A percentile compares a stretch with the other conserved stretches of the same genome.
phyloP scores from a whole-genome alignment of 1,140 invertebrate species.

The Drosophila baimaii region DNA sequence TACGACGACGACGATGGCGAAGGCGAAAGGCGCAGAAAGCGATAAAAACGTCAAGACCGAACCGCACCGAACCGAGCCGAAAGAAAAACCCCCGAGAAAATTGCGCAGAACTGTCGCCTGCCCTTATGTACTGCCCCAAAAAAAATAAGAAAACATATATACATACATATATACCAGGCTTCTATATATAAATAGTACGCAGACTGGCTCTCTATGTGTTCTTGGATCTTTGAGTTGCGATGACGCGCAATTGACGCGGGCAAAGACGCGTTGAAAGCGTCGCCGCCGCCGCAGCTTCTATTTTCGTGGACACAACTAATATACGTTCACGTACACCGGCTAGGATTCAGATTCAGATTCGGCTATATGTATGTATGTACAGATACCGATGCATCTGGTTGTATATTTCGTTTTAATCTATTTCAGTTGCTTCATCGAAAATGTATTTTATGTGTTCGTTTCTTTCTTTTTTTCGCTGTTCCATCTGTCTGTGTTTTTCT shows the following conservation, averaged over 20 bases:
- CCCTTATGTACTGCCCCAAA: constrained; percentile 60
- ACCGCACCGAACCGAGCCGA: constrained; percentile 10
- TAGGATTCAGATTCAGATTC: constrained; percentile 37
- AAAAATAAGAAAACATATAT: constrained; percentile 2
- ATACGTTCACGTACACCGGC: constrained; percentile 12
- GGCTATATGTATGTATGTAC: constrained; percentile 9
- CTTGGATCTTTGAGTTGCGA: constrained; percentile 57
- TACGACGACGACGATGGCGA: no score
- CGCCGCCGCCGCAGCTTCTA: constrained; percentile 61
- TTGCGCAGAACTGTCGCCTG: constrained; percentile 79
- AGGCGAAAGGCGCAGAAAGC: constrained; percentile 61
- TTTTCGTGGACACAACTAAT: constrained; percentile 66
- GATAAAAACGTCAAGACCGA: constrained; percentile 61
- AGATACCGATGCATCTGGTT: constrained; percentile 47
- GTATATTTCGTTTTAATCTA: constrained; percentile 75
- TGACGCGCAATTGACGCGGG: constrained; percentile 79
- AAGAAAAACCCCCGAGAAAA: constrained; percentile 55
- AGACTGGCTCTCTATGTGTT: constrained; percentile 55
- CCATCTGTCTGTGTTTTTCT: constrained; percentile 48
- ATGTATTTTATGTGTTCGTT: constrained; percentile 42
- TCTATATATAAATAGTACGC: constrained; percentile 72
- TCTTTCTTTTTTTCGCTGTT: constrained; percentile 7
- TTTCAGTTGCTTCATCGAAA: constrained; percentile 69
- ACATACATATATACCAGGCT: constrained; percentile 7
- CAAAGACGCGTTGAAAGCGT: constrained; percentile 79